These are phyloP conservation scores for Chaunax sp. DNA, from an alignment of 2,797 vertebrate species.

Conservation along the genomic window DNA sequence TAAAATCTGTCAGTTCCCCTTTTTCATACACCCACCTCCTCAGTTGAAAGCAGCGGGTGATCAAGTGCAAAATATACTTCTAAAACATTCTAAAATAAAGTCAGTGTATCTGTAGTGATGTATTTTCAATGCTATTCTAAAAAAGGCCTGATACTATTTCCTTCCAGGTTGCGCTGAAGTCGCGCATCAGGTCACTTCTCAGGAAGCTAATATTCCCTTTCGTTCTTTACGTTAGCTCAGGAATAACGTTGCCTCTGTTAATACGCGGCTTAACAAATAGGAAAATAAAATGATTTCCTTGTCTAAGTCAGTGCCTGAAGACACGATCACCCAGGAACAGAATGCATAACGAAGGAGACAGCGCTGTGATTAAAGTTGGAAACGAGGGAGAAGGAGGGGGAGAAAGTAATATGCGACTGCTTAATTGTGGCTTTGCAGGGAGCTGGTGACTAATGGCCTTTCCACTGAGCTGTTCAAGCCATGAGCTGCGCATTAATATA, in stretches of 20 bases:
- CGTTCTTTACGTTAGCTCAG: conserved; percentile 19
- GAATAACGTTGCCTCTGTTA: conserved; percentile 49
- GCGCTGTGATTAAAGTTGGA: conserved; percentile 75
- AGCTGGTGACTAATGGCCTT: conserved; percentile 83
- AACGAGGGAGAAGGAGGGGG: conserved; percentile 46
- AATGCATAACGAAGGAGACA: conserved; percentile 73
- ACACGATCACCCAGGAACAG: conserved; percentile 73
- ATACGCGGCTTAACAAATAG: conserved; percentile 71
- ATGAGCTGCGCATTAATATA: conserved; percentile 83
- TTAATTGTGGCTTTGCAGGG: conserved; percentile 83
- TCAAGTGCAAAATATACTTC: conserved; percentile 66
- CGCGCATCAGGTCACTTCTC: conserved; percentile 23
- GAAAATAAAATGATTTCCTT: conserved; percentile 73
- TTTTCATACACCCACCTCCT: conserved; percentile 70
- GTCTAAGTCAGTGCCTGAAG: conserved; percentile 66
- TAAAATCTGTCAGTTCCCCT: conserved; percentile 74
- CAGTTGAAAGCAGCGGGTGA: conserved; percentile 68
- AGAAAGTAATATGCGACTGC: conserved; percentile 77
- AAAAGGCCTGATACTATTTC: conserved; percentile 29
- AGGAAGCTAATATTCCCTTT: conserved; percentile 41
- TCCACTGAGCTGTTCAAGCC: conserved; percentile 78
- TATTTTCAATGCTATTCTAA: conserved; percentile 35
- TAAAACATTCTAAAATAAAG: conserved; percentile 70
- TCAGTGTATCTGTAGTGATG: conserved; percentile 41
- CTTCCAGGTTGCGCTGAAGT: conserved; percentile 21